Base-by-base conservation (phyloP, 2,797 vertebrate genomes). In the Dendrocincla tyrannina region DNA sequence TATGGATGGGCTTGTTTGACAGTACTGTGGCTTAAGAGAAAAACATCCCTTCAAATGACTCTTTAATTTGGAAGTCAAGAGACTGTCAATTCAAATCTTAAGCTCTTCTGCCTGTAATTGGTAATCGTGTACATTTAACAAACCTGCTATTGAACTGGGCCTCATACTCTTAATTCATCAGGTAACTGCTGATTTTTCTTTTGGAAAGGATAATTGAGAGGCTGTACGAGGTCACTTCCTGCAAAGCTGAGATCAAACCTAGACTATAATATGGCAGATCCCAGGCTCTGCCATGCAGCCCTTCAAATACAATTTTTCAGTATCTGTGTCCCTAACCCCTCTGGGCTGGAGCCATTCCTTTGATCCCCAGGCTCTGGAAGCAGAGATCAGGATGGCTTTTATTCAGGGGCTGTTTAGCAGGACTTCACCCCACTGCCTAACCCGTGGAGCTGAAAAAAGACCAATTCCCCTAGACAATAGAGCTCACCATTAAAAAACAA, bases 11-110 rank as follows among this genome's bases (percentile, higher is more conserved):
- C 76, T 91, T 89, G 50, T 94, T 95, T 92, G 89, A 92, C 79
- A 91, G 89, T 50, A 32, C 59, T 85, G 91, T 73, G 81, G 70
- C 66, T 92, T 93, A 95, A 92, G 74, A 90, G 90, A 93, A 94
- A 88, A 95, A 85, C 91, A 95, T 81, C 85, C 90, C 86, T 52
- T 93, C 88, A 81, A 91, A 95, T 95, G 79, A 73, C 83, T 91
- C 83, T 94, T 92, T 95, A 89, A 96, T 95, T 95, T 82, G 52
- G 59, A 94, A 97, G 95, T 95, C 95, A 92, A 95, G 96, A 94
- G 83, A 41, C 88, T 94, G 52, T 94, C 84, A 91, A 76, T 93
- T 95, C 90, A 89, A 39, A 89, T 79, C 88, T 95, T 86, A 90
- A 93, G 74, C 80, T 93, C 88, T 93, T 95, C 88, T 95, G 86